Evolutionary conservation across 1,140 invertebrate species (phyloP), one percentile per base, ranked within the genome.

Genomic region (Cotesia typhae): DNA sequence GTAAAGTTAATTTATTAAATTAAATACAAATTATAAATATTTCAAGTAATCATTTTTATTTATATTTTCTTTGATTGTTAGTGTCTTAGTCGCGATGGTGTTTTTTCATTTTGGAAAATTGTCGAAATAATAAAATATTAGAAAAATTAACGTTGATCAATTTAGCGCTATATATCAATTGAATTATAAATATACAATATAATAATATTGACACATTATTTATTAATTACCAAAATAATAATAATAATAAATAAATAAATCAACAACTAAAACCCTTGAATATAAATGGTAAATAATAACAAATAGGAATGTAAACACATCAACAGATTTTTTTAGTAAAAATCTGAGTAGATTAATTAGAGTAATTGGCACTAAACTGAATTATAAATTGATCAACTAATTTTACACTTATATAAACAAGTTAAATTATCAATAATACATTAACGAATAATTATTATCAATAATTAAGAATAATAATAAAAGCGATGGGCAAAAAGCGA

Each of bases 11-110:
- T 28, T 28, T 28, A 28, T 28, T 28, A 28, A 47, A 55, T 55
- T 14, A 14, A 55, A 55, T 55, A 55, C 53, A 55, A 17, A 55
- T n/a, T 4, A 55, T 17, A 55, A 17, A 55, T 55, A 55, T 55
- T 55, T 55, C n/a, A 55, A 55, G 4, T 47, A 47, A 47, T 36
- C 17, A 10, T 75, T 69, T 71, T 75, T 57, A 63, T 66, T 53
- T 10, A 67, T 38, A 36, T 4, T 41, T 65, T 4, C 5, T 52
- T 71, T 55, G 10, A 9, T 65, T 55, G 9, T 53, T 71, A 52
- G 60, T 59, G 35, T 47, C 17, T 70, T 60, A 38, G 41, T 36
- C 37, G 36, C 20, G 20, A 60, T 60, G 59, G 59, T 35, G 59
- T 20, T 60, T 12, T 57, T 55, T n/a, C 4, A 5, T 28, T 67